These are phyloP conservation scores for Mesocricetus auratus DNA, from an alignment of 2,113 vertebrate genomes.

Conservation along the genomic window DNA sequence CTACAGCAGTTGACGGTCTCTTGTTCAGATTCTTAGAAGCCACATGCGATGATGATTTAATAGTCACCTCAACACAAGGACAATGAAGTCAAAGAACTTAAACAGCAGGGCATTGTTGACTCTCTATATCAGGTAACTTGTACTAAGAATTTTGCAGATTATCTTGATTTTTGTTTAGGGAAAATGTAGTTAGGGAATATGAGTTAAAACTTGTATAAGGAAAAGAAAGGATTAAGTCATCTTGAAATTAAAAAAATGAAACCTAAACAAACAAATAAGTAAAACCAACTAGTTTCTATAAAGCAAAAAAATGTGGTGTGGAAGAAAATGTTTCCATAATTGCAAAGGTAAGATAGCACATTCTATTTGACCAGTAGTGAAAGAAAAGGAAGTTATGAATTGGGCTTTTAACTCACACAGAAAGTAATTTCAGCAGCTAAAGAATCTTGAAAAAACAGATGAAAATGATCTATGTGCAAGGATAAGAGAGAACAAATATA, in stretches of 20 bases:
- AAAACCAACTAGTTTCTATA: slow-evolving; percentile 36
- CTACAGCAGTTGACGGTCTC: not conserved
- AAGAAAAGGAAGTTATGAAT: slow-evolving; percentile 73
- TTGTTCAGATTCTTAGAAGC: not conserved
- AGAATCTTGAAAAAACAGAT: slow-evolving; percentile 75
- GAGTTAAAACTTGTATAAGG: not conserved
- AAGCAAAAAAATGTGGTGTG: slow-evolving; percentile 13
- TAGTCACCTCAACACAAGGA: not conserved
- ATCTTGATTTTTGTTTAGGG: not conserved
- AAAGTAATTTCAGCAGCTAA: slow-evolving; percentile 70
- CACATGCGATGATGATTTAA: not conserved
- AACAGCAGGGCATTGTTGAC: not conserved
- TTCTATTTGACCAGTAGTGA: slow-evolving; percentile 66
- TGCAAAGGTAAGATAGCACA: slow-evolving; percentile 55
- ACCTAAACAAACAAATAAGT: slow-evolving; percentile 2
- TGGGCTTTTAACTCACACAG: slow-evolving; percentile 73
- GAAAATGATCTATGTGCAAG: slow-evolving; percentile 76
- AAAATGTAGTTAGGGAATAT: not conserved
- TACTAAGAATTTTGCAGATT: not conserved
- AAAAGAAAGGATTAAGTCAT: not conserved
- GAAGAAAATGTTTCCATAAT: slow-evolving; percentile 14
- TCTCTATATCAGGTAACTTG: not conserved
- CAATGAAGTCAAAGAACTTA: not conserved
- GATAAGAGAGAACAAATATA: slow-evolving; percentile 61
- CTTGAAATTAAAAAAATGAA: slow-evolving; percentile 52